Base-by-base conservation (phyloP, 1,140 invertebrate genomes). In the Oscheius sp. region DNA sequence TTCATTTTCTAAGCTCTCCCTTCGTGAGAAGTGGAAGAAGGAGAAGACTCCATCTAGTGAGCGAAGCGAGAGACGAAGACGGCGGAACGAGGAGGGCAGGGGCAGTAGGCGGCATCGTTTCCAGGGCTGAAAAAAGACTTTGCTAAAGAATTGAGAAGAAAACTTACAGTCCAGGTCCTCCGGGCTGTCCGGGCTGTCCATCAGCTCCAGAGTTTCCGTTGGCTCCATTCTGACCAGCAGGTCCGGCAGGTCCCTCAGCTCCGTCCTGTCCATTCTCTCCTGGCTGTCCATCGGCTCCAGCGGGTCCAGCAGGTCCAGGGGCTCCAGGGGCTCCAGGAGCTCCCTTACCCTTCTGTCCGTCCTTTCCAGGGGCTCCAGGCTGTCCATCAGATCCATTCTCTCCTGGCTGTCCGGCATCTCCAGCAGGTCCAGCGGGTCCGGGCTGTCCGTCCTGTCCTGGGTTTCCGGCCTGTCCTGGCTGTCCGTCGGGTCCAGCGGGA, bases 21-120 rank as follows among this genome's bases (percentile, higher is more conserved):
- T 42, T 42, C 38, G 10, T 42, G 38, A 10, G 38, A n/a, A 42
- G 10, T 10, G 38, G 38, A 10, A 42, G 38, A 42, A 42, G 38
- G n/a, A 42, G 38, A 10, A 42, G 38, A n/a, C 15, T 26, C 49
- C 49, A 13, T 55, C 28, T 55, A 55, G 23, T 55, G 49, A 23
- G 61, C 61, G 61, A 36, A 63, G 32, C 61, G 32, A 36, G 32
- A 36, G 61, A 63, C 61, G 61, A 63, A 63, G 61, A 63, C 68
- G 31, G 58, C 68, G 38, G 68, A 35, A 32, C 68, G 58, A 36
- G 68, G 68, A 61, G 68, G 68, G 59, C 68, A 71, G 58, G 68
- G 59, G 26, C 68, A 71, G n/a, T 71, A 71, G 42, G 68, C 68
- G 32, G 68, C 68, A 29, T 71, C 68, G 58, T 62, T 36, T 45